A percentile compares a stretch with the other conserved stretches of the same genome.
phyloP scores from a whole-genome alignment of 1,140 invertebrate genomes.

The Drosophila busckii region DNA sequence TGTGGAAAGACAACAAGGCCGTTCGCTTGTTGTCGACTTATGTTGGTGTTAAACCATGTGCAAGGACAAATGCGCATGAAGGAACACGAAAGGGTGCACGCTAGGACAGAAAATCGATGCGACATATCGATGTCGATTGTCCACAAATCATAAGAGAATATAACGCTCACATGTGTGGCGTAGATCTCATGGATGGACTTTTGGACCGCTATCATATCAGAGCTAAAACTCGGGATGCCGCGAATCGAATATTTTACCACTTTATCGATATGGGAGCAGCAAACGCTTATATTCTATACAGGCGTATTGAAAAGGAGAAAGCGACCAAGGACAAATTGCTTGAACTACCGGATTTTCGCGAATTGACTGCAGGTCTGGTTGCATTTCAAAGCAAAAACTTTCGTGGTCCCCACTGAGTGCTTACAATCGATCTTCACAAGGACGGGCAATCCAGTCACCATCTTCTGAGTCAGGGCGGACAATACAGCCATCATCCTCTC shows the following conservation, averaged over 20 bases:
- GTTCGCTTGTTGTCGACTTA: slow-evolving; percentile 23
- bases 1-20: slow-evolving; percentile 22
- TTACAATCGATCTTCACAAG: slow-evolving; percentile 2
- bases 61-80: slow-evolving; percentile 1
- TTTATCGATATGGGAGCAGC: slow-evolving; percentile 65
- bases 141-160: slow-evolving; percentile 79
- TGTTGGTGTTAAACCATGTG: slow-evolving; percentile 21
- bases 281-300: slow-evolving; percentile 24
- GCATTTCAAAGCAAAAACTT: neutral
- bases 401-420: neutral
- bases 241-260: slow-evolving; percentile 78
- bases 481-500: neutral
- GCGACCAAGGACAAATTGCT: neutral
- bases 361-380: neutral
- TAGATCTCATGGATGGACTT: slow-evolving; percentile 77
- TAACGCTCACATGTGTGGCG: slow-evolving; percentile 79
- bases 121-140: slow-evolving; percentile 73
- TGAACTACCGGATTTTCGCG: neutral
- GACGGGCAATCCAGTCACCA: slow-evolving; percentile 8
- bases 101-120: slow-evolving; percentile 43
- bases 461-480: neutral
- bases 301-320: slow-evolving; percentile 2
- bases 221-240: slow-evolving; percentile 79
- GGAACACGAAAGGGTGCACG: slow-evolving; percentile 10
- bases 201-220: slow-evolving; percentile 78